phyloP scores from a whole-genome alignment of 2,888 invertebrate species.

The Stictocephala bisonia region DNA sequence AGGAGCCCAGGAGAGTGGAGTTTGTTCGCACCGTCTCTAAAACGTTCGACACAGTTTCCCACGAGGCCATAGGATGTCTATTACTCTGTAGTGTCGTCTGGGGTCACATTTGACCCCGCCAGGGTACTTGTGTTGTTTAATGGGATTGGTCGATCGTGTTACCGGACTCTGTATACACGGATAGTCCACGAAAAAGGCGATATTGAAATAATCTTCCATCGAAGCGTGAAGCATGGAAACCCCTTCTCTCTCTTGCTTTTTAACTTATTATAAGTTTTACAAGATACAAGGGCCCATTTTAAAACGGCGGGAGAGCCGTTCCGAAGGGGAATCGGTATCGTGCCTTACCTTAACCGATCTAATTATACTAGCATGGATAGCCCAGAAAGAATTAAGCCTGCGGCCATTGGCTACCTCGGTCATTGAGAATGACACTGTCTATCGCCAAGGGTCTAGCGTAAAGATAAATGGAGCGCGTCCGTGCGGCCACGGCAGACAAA shows the following conservation, averaged over 20 bases:
- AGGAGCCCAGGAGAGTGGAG: slow-evolving; percentile 21
- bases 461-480: slow-evolving; percentile 40
- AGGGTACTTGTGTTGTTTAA: too few relatives aligned
- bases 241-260: slow-evolving; percentile 51
- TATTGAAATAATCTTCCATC: not conserved
- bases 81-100: slow-evolving; percentile 17
- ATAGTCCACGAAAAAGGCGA: not conserved
- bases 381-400: slow-evolving; percentile 19
- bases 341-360: slow-evolving; percentile 51
- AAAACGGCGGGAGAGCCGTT: not conserved
- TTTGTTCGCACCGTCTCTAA: slow-evolving; percentile 53
- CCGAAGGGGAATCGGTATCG: not conserved
- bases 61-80: slow-evolving; percentile 45
- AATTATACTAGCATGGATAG: slow-evolving; percentile 37
- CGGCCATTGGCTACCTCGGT: not conserved
- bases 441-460: slow-evolving; percentile 33
- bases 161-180: slow-evolving; percentile 12
- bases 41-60: slow-evolving; percentile 57
- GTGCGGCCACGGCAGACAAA: slow-evolving; percentile 1
- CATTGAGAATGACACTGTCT: slow-evolving; percentile 41
- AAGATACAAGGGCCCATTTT: slow-evolving; percentile 49
- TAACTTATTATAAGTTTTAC: too few relatives aligned
- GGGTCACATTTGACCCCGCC: too few relatives aligned
- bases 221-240: slow-evolving; percentile 53
- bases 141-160: slow-evolving; percentile 7